Percentiles rank a stretch among this genome's conserved stretches.
phyloP scores from a whole-genome alignment of 2,797 vertebrate species.

The Xiphorhynchus erythropygius region DNA sequence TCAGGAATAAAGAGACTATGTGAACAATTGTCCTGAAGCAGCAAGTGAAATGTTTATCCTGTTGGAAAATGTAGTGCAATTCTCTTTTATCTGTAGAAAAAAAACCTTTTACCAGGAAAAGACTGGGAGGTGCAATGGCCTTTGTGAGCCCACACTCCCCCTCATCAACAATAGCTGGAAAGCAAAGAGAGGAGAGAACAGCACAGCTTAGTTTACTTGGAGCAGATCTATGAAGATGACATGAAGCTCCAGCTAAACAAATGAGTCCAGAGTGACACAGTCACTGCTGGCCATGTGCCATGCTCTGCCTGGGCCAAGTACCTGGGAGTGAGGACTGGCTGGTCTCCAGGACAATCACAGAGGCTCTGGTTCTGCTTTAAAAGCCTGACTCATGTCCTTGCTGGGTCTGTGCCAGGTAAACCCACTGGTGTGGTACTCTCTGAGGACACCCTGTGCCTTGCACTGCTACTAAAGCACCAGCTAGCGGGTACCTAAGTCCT shows the following conservation, averaged over 20 bases:
- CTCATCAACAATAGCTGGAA: background rate
- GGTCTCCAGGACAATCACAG: background rate
- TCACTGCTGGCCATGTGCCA: fast-evolving
- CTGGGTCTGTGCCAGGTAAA: background rate
- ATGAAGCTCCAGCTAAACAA: background rate
- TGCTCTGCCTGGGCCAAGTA: background rate
- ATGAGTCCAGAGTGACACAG: background rate
- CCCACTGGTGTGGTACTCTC: background rate
- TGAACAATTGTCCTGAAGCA: background rate
- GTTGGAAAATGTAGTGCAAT: background rate
- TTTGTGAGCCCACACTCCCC: background rate
- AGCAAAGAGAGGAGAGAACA: background rate
- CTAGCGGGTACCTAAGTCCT: background rate
- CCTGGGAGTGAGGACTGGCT: background rate
- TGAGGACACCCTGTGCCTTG: background rate
- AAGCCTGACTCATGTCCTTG: fast-evolving
- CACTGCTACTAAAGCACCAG: background rate
- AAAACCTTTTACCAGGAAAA: background rate
- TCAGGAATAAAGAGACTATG: background rate
- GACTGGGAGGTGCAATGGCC: background rate
- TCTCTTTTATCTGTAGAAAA: background rate
- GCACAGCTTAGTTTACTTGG: background rate
- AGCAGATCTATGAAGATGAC: background rate
- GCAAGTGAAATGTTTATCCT: background rate
- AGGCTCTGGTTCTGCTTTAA: background rate